phyloP scores from a whole-genome alignment of 2,113 vertebrate species.

The Labrus mixtus region DNA sequence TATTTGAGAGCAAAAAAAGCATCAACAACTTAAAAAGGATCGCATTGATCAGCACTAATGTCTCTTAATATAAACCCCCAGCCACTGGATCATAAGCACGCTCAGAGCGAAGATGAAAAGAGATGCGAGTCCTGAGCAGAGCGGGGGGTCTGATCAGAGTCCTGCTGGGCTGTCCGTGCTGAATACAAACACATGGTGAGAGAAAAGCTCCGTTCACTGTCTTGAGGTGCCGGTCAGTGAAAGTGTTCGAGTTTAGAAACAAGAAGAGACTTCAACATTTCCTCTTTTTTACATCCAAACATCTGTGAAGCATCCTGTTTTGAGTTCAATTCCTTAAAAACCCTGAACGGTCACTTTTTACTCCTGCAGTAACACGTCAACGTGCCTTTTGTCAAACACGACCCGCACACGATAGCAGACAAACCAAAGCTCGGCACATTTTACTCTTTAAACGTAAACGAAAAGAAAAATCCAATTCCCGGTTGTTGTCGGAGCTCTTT shows the following conservation, averaged over 20 bases:
- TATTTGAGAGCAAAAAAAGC: neutral
- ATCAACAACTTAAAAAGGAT: too few relatives aligned
- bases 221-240: too few relatives aligned
- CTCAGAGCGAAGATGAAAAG: slow-evolving; percentile 15
- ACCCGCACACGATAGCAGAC: slow-evolving; percentile 26
- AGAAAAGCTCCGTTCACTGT: neutral
- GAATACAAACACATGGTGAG: neutral
- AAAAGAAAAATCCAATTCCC: neutral
- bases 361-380: slow-evolving; percentile 14
- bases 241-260: neutral
- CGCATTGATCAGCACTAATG: neutral
- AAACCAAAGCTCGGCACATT: slow-evolving; percentile 1
- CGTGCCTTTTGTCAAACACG: slow-evolving; percentile 54
- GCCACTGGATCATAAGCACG: neutral
- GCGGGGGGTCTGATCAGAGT: slow-evolving; percentile 9
- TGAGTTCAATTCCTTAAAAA: too few relatives aligned
- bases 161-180: too few relatives aligned
- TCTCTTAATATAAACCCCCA: neutral
- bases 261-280: neutral
- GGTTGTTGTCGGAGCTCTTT: neutral
- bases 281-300: neutral
- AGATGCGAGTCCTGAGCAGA: neutral
- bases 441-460: neutral
- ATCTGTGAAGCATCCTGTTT: neutral
- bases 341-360: neutral